These are phyloP conservation scores for Ciconia maguari DNA, from an alignment of 2,113 vertebrate species.

Conservation along the genomic window DNA sequence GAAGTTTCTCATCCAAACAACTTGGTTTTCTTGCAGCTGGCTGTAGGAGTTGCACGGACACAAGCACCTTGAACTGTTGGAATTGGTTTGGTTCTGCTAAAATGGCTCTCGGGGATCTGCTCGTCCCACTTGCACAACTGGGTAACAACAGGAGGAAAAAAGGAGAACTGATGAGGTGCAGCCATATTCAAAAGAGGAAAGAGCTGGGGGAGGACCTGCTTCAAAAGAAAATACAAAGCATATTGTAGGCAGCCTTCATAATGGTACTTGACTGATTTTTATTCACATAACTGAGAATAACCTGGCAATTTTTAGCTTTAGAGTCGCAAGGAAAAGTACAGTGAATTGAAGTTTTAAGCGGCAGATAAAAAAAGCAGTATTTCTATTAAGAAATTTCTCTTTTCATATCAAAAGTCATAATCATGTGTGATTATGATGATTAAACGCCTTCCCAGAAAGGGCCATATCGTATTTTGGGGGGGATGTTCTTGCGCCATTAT, in stretches of 20 bases:
- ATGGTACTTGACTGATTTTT: constrained; percentile 27
- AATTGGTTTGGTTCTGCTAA: not conserved
- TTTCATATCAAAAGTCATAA: not conserved
- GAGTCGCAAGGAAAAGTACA: not conserved
- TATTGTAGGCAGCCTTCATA: constrained; percentile 27
- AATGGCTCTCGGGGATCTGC: not conserved
- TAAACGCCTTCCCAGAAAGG: not conserved
- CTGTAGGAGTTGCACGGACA: not conserved
- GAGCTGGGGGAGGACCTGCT: not conserved
- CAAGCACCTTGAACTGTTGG: accelerated
- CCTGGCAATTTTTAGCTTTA: not conserved
- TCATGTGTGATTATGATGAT: not conserved
- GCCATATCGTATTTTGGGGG: not conserved
- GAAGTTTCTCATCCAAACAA: not conserved
- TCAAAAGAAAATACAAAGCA: not conserved
- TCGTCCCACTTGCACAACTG: not conserved
- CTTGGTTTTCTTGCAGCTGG: not conserved
- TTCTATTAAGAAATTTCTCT: not conserved
- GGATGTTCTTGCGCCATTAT: not conserved
- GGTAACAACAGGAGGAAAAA: not conserved
- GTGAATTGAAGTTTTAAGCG: not conserved
- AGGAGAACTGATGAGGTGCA: not conserved
- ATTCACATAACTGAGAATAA: constrained; percentile 28
- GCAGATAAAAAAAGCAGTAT: not conserved
- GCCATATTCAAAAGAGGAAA: not conserved